Percentiles rank a stretch among this genome's conserved stretches.
Evolutionary conservation across 2,888 invertebrate genomes (phyloP).

Genomic region (Amphipyra tragopoginis): DNA sequence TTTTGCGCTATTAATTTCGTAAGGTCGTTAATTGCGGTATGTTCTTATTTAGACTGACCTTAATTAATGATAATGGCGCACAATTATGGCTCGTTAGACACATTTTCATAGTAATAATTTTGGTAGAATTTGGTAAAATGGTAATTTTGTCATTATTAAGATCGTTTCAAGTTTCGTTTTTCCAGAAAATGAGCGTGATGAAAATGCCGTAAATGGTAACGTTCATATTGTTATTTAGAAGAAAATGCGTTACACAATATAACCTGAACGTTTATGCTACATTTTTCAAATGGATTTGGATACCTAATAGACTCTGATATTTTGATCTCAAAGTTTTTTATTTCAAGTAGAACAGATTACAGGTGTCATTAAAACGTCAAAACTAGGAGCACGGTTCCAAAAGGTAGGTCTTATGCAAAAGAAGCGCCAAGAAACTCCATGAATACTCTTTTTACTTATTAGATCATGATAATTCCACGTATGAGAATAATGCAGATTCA

Average conservation of each 20-base stretch:
- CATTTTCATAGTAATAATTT: conserved; percentile 32
- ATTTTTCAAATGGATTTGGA: too few species aligned
- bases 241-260: neutral
- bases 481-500: too few species aligned
- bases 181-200: conserved; percentile 3
- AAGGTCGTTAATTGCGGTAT: conserved; percentile 48
- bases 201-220: conserved; percentile 12
- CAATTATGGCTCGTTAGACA: conserved; percentile 41
- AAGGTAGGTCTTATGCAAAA: too few species aligned
- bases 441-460: too few species aligned
- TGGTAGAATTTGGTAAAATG: conserved; percentile 29
- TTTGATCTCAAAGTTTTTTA: too few species aligned
- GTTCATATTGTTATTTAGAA: neutral
- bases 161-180: conserved; percentile 35
- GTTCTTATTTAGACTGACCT: conserved; percentile 44
- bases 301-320: too few species aligned
- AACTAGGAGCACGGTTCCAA: too few species aligned
- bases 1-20: conserved; percentile 57
- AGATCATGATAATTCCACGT: too few species aligned
- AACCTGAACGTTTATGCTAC: too few species aligned
- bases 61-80: conserved; percentile 53
- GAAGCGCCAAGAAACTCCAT: too few species aligned
- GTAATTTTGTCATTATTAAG: conserved; percentile 33
- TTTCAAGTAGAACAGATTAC: too few species aligned
- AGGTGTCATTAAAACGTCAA: too few species aligned